phyloP scores from a whole-genome alignment of 2,888 invertebrate genomes.

The Plagodis pulveraria region DNA sequence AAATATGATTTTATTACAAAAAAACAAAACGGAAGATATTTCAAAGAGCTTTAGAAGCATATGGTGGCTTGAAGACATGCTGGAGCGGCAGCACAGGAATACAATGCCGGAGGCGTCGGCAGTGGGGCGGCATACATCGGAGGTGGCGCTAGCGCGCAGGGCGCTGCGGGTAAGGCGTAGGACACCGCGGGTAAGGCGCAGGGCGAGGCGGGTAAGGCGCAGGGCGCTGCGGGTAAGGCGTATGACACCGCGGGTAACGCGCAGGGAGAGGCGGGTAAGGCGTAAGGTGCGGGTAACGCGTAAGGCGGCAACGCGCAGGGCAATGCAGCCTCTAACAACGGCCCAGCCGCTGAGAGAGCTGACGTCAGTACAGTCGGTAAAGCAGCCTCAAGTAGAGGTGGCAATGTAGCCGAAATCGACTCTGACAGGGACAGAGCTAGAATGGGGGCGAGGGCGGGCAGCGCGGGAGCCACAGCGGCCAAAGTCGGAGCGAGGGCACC shows the following conservation, averaged over 20 bases:
- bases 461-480: constrained; percentile 43
- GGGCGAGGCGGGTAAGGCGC: constrained; percentile 15
- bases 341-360: constrained; percentile 53
- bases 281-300: constrained; percentile 20
- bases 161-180: constrained; percentile 18
- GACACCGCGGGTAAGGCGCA: constrained; percentile 25
- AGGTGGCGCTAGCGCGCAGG: constrained; percentile 13
- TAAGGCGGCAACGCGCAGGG: constrained; percentile 29
- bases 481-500: constrained; percentile 28
- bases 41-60: constrained; percentile 5
- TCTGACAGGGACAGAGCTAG: constrained; percentile 46
- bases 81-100: constrained; percentile 10
- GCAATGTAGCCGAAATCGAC: constrained; percentile 44
- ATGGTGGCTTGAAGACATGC: constrained; percentile 13
- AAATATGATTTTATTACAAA: constrained; percentile 15
- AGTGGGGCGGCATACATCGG: constrained; percentile 17
- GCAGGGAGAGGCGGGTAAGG: constrained; percentile 30
- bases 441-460: constrained; percentile 46
- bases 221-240: constrained; percentile 26
- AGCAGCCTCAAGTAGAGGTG: constrained; percentile 53
- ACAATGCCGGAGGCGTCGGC: constrained; percentile 12
- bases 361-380: constrained; percentile 54
- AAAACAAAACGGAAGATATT: not conserved
- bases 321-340: constrained; percentile 50
- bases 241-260: constrained; percentile 24